These are phyloP conservation scores for Promerops cafer DNA, from an alignment of 2,113 vertebrate species.

Conservation along the genomic window DNA sequence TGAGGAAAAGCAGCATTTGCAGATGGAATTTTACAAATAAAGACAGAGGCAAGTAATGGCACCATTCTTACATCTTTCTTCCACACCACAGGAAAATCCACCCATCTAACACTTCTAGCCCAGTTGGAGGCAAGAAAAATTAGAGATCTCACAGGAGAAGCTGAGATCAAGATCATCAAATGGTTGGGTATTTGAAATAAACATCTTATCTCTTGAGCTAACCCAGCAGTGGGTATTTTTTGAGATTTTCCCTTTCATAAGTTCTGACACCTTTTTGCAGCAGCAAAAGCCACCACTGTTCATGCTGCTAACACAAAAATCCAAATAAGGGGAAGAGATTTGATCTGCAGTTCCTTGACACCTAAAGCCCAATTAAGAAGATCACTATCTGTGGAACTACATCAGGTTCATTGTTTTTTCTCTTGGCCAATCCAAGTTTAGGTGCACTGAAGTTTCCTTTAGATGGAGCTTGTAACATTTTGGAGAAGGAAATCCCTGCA, in stretches of 20 bases:
- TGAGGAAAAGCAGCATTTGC: neutral
- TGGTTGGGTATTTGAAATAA: neutral
- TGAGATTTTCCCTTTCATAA: neutral
- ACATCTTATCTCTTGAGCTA: neutral
- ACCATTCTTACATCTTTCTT: neutral
- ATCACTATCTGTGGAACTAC: neutral
- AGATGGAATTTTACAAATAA: neutral
- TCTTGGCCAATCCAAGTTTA: neutral
- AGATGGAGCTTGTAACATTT: neutral
- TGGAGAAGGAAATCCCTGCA: neutral
- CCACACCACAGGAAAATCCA: neutral
- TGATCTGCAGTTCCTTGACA: neutral
- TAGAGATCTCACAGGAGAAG: neutral
- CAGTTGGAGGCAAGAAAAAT: slow-evolving; percentile 1
- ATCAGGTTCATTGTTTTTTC: neutral
- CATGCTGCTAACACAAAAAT: neutral
- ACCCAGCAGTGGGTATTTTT: neutral
- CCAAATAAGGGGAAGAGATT: neutral
- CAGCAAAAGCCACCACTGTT: neutral
- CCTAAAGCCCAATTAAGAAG: neutral
- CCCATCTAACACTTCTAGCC: neutral
- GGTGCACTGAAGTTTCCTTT: neutral
- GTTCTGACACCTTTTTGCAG: neutral
- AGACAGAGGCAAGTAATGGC: neutral
- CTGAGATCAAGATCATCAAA: neutral